phyloP scores from a whole-genome alignment of 2,797 vertebrate genomes.

The Ceyx erithaca region DNA sequence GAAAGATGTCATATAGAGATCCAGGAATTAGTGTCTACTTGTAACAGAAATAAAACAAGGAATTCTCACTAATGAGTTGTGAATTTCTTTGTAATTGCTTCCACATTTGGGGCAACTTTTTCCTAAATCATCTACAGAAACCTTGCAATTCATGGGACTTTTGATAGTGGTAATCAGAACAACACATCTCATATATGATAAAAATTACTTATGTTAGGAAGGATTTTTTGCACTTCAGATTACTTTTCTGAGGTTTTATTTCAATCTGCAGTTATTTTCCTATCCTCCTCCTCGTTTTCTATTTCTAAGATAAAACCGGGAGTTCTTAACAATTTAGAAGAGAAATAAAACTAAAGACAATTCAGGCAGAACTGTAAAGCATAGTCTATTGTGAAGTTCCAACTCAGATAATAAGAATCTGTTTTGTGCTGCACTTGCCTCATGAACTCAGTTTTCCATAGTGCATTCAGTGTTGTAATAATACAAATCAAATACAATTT shows the following conservation, averaged over 20 bases:
- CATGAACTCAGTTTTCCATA: constrained; percentile 32
- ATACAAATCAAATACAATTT: constrained; percentile 80
- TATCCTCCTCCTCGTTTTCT: constrained; percentile 9
- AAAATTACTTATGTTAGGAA: constrained; percentile 73
- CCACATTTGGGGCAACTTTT: constrained; percentile 74
- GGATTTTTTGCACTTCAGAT: constrained; percentile 76
- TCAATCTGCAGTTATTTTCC: constrained; percentile 54
- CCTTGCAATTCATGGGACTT: background rate
- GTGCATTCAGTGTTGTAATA: constrained; percentile 62
- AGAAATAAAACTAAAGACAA: constrained; percentile 60
- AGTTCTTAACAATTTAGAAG: constrained; percentile 18
- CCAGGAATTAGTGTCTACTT: constrained; percentile 50
- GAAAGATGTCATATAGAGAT: constrained; percentile 11
- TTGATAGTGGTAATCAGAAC: background rate
- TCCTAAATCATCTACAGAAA: constrained; percentile 65
- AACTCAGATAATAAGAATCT: background rate
- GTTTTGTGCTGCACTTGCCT: background rate
- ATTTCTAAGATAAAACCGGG: constrained; percentile 32
- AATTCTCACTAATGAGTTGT: constrained; percentile 79
- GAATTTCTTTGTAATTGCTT: constrained; percentile 82
- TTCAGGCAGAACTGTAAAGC: background rate
- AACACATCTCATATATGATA: constrained; percentile 68
- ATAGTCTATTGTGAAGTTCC: constrained; percentile 16
- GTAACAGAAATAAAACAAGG: constrained; percentile 74
- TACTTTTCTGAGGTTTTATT: constrained; percentile 72